phyloP scores from a whole-genome alignment of 2,113 vertebrate genomes.

The Cyanoliseus patagonus region DNA sequence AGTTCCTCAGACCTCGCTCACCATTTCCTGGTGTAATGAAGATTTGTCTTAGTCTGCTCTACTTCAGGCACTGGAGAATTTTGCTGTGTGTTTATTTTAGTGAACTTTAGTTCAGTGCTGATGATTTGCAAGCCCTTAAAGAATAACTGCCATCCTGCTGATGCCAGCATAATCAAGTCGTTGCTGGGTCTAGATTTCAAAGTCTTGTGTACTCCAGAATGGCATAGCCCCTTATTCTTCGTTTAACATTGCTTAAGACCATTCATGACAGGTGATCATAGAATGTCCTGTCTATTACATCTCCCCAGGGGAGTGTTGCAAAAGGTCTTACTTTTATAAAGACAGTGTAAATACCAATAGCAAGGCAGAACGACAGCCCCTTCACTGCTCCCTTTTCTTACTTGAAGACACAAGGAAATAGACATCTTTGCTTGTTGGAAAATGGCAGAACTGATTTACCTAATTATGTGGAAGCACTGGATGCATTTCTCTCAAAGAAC shows the following conservation, averaged over 20 bases:
- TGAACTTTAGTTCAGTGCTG: not conserved
- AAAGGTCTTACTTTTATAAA: not conserved
- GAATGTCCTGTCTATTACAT: not conserved
- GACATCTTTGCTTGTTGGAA: not conserved
- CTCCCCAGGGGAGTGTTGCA: not conserved
- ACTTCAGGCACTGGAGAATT: not conserved
- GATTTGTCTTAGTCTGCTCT: not conserved
- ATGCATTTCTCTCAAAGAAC: not conserved
- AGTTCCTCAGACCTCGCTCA: not conserved
- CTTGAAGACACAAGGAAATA: not conserved
- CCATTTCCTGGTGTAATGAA: not conserved
- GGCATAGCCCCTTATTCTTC: not conserved
- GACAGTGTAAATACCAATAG: not conserved
- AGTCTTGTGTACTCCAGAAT: not conserved
- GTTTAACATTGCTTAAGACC: not conserved
- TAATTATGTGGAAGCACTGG: not conserved
- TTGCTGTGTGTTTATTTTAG: not conserved
- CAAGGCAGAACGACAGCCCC: not conserved
- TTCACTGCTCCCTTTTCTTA: not conserved
- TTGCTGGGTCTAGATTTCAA: not conserved
- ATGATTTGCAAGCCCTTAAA: not conserved
- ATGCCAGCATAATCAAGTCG: not conserved
- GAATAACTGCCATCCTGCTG: not conserved
- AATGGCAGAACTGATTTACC: not conserved
- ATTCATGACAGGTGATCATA: not conserved